Evolutionary conservation across 2,113 vertebrate genomes (phyloP).

Genomic region (Nettapus auritus): DNA sequence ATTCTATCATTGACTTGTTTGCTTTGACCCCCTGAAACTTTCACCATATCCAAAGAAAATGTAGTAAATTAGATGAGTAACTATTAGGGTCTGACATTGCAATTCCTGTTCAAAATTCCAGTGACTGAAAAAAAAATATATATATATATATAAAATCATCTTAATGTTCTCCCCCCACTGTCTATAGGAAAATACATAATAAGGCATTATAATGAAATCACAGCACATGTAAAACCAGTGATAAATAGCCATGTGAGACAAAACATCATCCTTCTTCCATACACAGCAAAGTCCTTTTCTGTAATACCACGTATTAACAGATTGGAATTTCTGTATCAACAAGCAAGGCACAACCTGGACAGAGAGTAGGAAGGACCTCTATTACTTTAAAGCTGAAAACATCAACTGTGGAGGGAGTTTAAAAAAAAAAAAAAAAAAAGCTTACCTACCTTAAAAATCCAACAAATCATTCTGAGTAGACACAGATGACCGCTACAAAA

Average conservation of each 20-base stretch:
- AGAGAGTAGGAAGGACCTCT: neutral
- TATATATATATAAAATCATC: neutral
- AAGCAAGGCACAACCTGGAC: neutral
- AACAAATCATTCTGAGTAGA: neutral
- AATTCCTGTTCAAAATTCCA: neutral
- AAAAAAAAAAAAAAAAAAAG: neutral
- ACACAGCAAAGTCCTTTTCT: neutral
- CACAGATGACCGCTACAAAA: neutral
- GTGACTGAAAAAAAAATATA: neutral
- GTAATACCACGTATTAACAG: neutral
- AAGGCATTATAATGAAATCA: neutral
- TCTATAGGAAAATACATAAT: neutral
- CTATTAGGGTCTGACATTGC: neutral
- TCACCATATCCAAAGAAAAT: neutral
- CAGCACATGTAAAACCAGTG: neutral
- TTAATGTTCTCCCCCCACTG: neutral
- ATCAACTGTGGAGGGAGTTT: neutral
- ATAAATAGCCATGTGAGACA: neutral
- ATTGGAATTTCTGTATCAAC: neutral
- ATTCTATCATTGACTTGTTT: neutral
- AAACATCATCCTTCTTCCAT: neutral
- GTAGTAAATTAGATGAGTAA: neutral
- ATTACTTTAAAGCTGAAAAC: slow-evolving; percentile 2
- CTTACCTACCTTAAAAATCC: neutral
- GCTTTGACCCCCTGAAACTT: neutral